Percentiles rank a stretch among this genome's conserved stretches.
These are phyloP conservation scores for Sarcophaga peregrina DNA, from an alignment of 1,140 invertebrate species.

Conservation along the genomic window DNA sequence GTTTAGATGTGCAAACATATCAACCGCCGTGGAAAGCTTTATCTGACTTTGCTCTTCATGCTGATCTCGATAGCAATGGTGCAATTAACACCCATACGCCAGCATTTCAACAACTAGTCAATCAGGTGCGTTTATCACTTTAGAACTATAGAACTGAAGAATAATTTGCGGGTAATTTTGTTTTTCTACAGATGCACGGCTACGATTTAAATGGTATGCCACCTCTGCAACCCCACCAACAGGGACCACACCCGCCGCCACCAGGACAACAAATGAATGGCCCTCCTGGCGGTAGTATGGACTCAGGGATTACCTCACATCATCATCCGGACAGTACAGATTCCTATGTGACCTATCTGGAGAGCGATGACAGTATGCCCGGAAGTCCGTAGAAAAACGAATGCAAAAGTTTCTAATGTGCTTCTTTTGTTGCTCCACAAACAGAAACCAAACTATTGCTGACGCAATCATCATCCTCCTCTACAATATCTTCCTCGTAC, in stretches of 20 bases:
- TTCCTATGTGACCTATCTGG: slow-evolving; percentile 89
- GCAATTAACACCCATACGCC: slow-evolving; percentile 83
- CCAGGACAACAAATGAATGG: slow-evolving; percentile 72
- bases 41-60: slow-evolving; percentile 93
- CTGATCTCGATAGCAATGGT: slow-evolving; percentile 83
- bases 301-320: slow-evolving; percentile 68
- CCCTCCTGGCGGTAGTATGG: slow-evolving; percentile 65
- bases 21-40: slow-evolving; percentile 98
- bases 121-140: slow-evolving; percentile 77
- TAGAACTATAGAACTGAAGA: neutral
- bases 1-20: slow-evolving; percentile 93
- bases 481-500: slow-evolving; percentile 61
- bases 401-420: slow-evolving; percentile 64
- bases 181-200: slow-evolving; percentile 82
- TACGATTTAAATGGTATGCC: slow-evolving; percentile 79
- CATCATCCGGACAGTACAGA: slow-evolving; percentile 84
- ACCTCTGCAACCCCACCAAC: slow-evolving; percentile 65
- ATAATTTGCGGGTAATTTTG: too few relatives aligned
- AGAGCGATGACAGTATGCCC: slow-evolving; percentile 84
- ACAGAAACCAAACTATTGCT: slow-evolving; percentile 64
- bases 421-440: slow-evolving; percentile 64
- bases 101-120: slow-evolving; percentile 95
- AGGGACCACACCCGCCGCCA: slow-evolving; percentile 70
- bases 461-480: slow-evolving; percentile 59
- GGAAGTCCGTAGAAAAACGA: slow-evolving; percentile 72